Evolutionary conservation across 2,797 vertebrate genomes (phyloP), one percentile per base, ranked within the genome.

Genomic region (Thunnus albacares): DNA sequence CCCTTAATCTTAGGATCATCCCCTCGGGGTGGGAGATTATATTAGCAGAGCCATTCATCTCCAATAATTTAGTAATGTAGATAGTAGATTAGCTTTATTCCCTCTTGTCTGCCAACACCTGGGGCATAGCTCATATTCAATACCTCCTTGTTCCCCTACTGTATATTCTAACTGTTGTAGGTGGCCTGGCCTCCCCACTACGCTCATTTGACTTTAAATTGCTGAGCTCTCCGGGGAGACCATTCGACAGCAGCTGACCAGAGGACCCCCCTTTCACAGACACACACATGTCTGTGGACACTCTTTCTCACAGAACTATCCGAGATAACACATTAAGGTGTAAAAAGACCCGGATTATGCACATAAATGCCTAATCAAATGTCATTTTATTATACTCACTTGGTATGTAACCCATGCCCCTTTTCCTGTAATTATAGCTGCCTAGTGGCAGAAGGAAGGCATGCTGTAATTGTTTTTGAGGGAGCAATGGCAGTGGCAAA

Each of bases 41-140:
- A 94, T 95, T 94, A 95, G 92, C 90, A 84, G 73, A 90, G 87
- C 92, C 94, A 95, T 95, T 96, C 94, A 95, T 95, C 94, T 94
- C 91, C 86, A 88, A 93, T 94, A 94, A 95, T 95, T 94, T 94
- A 92, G 92, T 93, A 93, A 95, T 95, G 91, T 93, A 91, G 90
- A 93, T 92, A 93, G 92, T 92, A 93, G 92, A 92, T 92, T 94
- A 95, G 91, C 90, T 92, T 84, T 94, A 95, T 94, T 93, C 93
- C 90, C 91, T 82, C 84, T 90, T 80, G 92, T 87, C 87, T 87
- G 82, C 88, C 84, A 90, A 87, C 83, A 91, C 90, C 90, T 90
- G 90, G 87, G 90, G 90, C 91, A 88, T 77, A 69, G 77, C 87
- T 87, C 82, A 83, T 80, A 87, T 88, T 93, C 92, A 92, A 91